A percentile compares a stretch with the other conserved stretches of the same genome.
These are phyloP conservation scores for Psittacula cyanocephala DNA, from an alignment of 2,113 vertebrate genomes.

Conservation along the genomic window DNA sequence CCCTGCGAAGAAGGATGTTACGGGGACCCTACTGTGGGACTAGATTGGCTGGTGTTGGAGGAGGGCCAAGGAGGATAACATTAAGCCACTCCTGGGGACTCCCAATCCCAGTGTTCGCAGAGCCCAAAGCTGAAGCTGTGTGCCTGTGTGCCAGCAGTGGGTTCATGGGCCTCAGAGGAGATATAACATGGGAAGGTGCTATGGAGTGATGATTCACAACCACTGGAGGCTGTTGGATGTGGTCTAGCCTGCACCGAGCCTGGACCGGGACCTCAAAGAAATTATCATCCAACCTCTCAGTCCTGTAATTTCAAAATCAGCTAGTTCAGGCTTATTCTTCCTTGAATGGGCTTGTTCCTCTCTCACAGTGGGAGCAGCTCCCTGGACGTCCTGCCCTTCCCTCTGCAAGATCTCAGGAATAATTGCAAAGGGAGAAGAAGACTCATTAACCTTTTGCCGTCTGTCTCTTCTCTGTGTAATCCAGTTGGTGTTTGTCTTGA, in stretches of 20 bases:
- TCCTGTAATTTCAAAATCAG: background rate
- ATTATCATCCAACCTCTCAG: background rate
- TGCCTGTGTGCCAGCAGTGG: background rate
- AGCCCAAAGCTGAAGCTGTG: background rate
- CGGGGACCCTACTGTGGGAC: background rate
- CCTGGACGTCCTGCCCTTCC: background rate
- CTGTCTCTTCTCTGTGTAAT: background rate
- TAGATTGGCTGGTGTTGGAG: background rate
- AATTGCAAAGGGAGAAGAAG: background rate
- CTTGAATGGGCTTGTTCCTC: background rate
- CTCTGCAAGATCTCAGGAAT: background rate
- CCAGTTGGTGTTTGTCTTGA: conserved; percentile 48
- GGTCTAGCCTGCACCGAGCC: background rate
- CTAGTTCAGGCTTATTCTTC: background rate
- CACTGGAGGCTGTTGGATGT: background rate
- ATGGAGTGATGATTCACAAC: background rate
- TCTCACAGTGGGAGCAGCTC: background rate
- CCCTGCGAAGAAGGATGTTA: background rate
- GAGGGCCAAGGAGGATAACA: background rate
- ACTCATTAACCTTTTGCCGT: background rate
- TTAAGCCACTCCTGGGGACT: background rate
- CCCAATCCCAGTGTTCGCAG: background rate
- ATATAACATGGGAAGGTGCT: accelerated
- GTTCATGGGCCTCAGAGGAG: background rate
- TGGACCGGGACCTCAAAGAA: background rate